Evolutionary conservation across 2,888 invertebrate genomes (phyloP).

Genomic region (Galeruca laticollis): DNA sequence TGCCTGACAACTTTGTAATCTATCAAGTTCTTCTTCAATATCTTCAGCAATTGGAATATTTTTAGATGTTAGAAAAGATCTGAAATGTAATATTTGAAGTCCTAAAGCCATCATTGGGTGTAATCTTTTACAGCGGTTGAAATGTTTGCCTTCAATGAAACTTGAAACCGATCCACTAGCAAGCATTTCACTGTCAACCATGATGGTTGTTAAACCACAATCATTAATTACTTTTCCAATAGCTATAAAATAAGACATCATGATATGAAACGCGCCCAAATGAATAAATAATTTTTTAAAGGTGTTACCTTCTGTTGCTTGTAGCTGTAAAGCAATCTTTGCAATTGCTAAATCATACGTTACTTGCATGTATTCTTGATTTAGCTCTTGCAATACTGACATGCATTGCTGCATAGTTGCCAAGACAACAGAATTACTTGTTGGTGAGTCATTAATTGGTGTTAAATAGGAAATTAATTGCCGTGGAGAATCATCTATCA

Average conservation of each 20-base stretch:
- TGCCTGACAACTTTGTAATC: not conserved
- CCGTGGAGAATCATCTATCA: no score
- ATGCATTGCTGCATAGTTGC: constrained; percentile 18
- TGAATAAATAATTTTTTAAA: constrained; percentile 12
- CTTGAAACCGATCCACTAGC: constrained; percentile 26
- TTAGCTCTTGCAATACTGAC: constrained; percentile 7
- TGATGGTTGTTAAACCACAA: no score
- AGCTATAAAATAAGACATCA: no score
- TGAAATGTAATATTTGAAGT: constrained; percentile 21
- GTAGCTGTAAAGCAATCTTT: constrained; percentile 21
- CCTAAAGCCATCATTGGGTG: constrained; percentile 18
- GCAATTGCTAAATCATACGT: no score
- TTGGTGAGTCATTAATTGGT: no score
- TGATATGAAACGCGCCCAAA: no score
- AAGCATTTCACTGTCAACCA: constrained; percentile 26
- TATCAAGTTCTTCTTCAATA: constrained; percentile 1
- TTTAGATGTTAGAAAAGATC: constrained; percentile 17
- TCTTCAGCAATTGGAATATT: constrained; percentile 10
- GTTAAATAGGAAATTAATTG: no score
- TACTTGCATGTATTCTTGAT: no score
- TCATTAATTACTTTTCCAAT: no score
- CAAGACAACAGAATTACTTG: constrained; percentile 15
- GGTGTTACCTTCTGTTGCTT: not conserved
- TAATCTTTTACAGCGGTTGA: constrained; percentile 24
- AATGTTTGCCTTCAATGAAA: constrained; percentile 21